Base-by-base conservation (phyloP, 2,888 invertebrate species). In the Eueremaeus valkanovi region DNA sequence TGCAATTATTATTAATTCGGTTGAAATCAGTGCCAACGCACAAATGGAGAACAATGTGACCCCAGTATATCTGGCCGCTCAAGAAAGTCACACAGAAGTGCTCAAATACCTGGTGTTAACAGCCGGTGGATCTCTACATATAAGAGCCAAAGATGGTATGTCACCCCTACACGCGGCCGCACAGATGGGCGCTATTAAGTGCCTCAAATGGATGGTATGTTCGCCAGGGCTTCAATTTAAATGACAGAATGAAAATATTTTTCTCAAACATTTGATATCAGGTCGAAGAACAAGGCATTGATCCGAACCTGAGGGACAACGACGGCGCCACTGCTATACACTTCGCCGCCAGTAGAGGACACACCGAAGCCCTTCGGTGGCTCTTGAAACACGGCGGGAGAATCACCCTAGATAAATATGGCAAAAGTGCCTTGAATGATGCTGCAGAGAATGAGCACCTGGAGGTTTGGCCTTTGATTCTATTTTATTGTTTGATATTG, bases 11-110 rank as follows among this genome's bases (percentile, higher is more conserved):
- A 36, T 36, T 5, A 36, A n/a, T n/a, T n/a, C n/a, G n/a, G n/a
- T n/a, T n/a, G n/a, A n/a, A n/a, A 27, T 3, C 87, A 92, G 92
- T 85, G 92, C 93, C 80, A 93, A 93, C 85, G 90, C 91, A 80
- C 92, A 92, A 84, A 92, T 93, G 92, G 92, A 92, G 85, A 93
- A 92, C 84, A 93, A 93, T 84, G 92, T 92, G 80, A 93, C 93
- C 45, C 92, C 93, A 66, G 92, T 92, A 45, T 93, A 93, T 84
- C 85, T 93, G 81, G 93, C 93, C 16, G 92, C 93, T 63, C 93
- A 93, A 85, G 92, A 92, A 82, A 93, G 93, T 0, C 92, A 93
- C 83, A 85, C 92, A 81, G 92, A 92, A 68, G 92, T 93, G 66
- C 87, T 93, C 75, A 90, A 91, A 83, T 92, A 91, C 85, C 86